Conservation (phyloP, 2,888 invertebrate species). For the Polia nebulosa region DNA sequence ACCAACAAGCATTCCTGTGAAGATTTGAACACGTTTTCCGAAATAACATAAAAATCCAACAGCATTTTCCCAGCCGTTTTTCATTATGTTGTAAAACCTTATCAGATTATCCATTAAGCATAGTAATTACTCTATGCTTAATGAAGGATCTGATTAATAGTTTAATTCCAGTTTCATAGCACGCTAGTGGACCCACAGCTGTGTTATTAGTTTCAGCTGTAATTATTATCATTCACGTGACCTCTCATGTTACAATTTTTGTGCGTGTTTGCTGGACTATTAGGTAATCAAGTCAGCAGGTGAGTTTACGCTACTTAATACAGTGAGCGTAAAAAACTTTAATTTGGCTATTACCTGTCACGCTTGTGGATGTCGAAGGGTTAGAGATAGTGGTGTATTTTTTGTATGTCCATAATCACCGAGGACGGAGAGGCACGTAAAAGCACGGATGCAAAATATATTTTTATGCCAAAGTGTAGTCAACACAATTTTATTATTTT, state of each 20-base stretch:
- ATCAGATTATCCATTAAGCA: constrained; percentile 55
- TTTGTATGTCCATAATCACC: background rate
- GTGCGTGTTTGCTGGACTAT: constrained; percentile 57
- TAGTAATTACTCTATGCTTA: constrained; percentile 48
- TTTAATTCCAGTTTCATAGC: constrained; percentile 37
- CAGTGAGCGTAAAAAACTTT: constrained; percentile 32
- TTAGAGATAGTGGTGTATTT: constrained; percentile 1
- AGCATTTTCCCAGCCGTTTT: constrained; percentile 14
- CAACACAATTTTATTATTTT: too few relatives aligned
- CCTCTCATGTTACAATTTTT: constrained; percentile 43
- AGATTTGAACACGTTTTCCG: background rate
- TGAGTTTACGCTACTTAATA: constrained; percentile 44
- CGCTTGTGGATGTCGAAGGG: constrained; percentile 12
- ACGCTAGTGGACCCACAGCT: constrained; percentile 41
- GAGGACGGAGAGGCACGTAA: too few relatives aligned
- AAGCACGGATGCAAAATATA: too few relatives aligned
- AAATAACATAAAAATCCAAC: background rate
- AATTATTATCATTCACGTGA: constrained; percentile 57
- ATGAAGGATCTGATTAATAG: constrained; percentile 57
- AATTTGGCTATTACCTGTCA: constrained; percentile 41
- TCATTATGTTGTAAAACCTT: constrained; percentile 41
- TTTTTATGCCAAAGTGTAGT: too few relatives aligned
- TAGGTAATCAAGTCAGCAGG: constrained; percentile 57
- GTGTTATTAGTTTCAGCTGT: constrained; percentile 37
- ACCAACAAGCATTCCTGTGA: too few relatives aligned